Percentiles rank a stretch among this genome's conserved stretches.
Conservation (phyloP, 2,113 vertebrate genomes). For the Salvator merianae region DNA sequence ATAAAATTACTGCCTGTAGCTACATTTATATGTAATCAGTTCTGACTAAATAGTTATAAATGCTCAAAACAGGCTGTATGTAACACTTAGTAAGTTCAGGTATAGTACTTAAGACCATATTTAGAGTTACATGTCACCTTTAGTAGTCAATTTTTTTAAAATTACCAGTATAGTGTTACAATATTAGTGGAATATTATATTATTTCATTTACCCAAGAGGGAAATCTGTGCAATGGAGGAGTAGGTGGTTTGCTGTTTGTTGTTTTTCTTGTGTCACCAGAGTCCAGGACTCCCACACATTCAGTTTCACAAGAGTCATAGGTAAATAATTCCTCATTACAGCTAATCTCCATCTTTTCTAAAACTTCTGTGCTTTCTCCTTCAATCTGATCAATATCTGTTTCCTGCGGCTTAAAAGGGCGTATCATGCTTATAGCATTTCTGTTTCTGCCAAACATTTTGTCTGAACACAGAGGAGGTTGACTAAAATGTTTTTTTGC, state of each 20-base stretch:
- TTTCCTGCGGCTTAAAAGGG: slow-evolving; percentile 86
- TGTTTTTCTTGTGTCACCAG: slow-evolving; percentile 57
- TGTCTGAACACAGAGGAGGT: slow-evolving; percentile 85
- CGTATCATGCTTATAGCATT: slow-evolving; percentile 98
- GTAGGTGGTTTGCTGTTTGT: slow-evolving; percentile 87
- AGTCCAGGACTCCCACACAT: slow-evolving; percentile 55
- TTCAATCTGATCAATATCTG: slow-evolving; percentile 83
- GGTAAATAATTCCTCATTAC: slow-evolving; percentile 70
- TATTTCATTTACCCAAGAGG: slow-evolving; percentile 89
- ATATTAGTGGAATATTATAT: neutral
- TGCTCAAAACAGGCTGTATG: neutral
- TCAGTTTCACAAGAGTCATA: slow-evolving; percentile 62
- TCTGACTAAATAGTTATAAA: neutral
- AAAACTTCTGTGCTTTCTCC: slow-evolving; percentile 68
- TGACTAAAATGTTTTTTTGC: slow-evolving; percentile 95
- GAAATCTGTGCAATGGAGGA: slow-evolving; percentile 93
- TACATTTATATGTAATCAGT: neutral
- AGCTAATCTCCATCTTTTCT: slow-evolving; percentile 76
- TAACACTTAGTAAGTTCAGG: neutral
- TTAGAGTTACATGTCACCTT: too few relatives aligned
- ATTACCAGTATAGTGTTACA: neutral
- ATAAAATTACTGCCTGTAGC: neutral
- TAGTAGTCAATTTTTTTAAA: neutral
- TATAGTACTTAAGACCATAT: neutral
- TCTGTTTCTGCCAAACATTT: slow-evolving; percentile 82